Percentiles rank a stretch among this genome's conserved stretches.
phyloP scores from a whole-genome alignment of 2,113 vertebrate genomes.

The Serilophus lunatus region DNA sequence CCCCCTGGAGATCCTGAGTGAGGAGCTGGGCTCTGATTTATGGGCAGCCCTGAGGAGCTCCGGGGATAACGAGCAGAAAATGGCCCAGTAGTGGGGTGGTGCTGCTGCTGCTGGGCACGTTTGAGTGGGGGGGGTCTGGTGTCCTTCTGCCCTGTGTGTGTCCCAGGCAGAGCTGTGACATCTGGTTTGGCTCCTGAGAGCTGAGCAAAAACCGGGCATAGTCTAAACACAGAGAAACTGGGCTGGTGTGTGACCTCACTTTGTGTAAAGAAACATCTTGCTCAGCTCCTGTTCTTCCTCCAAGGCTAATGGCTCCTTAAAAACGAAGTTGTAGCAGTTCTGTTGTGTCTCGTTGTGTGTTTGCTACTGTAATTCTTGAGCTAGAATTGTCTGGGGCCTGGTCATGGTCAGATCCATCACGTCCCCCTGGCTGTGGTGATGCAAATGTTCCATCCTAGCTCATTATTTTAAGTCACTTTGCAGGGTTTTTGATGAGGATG shows the following conservation, averaged over 20 bases:
- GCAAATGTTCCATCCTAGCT: neutral
- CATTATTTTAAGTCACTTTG: slow-evolving; percentile 45
- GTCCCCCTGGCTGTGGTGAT: neutral
- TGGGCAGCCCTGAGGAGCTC: neutral
- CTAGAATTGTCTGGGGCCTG: neutral
- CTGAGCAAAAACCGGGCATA: slow-evolving; percentile 24
- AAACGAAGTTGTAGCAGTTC: neutral
- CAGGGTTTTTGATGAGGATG: slow-evolving; percentile 20
- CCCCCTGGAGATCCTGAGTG: neutral
- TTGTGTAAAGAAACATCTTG: neutral
- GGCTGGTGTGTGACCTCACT: neutral
- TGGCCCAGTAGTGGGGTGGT: neutral
- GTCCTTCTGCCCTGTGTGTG: neutral
- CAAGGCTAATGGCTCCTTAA: neutral
- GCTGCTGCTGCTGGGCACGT: neutral
- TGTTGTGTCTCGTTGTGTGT: neutral
- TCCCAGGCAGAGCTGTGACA: neutral
- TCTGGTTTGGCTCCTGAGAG: slow-evolving; percentile 44
- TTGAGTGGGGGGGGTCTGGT: neutral
- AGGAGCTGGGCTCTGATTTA: neutral
- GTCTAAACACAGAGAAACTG: slow-evolving; percentile 34
- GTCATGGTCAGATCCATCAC: neutral
- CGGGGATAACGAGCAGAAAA: neutral
- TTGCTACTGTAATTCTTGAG: neutral
- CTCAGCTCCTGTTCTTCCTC: neutral